Base-by-base conservation (phyloP, 92 coral and sea anemone genomes). In the Scolanthus callimorphus region DNA sequence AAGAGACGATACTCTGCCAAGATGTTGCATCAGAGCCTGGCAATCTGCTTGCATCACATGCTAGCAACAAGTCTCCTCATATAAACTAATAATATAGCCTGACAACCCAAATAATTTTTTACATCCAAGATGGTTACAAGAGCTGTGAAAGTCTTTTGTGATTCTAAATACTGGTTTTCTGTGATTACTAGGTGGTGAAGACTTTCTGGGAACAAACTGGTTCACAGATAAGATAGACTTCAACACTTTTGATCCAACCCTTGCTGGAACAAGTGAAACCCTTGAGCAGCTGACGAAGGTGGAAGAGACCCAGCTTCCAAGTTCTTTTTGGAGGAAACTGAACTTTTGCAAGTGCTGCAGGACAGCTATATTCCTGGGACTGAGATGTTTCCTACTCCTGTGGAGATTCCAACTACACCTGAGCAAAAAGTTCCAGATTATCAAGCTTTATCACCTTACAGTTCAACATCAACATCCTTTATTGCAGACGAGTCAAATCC, bases 171-270 rank as follows among this genome's bases (percentile, higher is more conserved):
- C 15, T 34, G 43, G 43, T 29, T 64, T 25, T 49, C 24, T 19
- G 2, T 52, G 6, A 34, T 56, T 64, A 57, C 23, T 54, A 88
- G 99, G 73, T 70, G 70, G 85, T 8, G 74, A 43, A 34, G 70
- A 75, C 27, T 63, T 84, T 44, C 60, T 85, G 62, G 88, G 81
- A 41, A 41, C 65, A 29, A 87, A 83, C 49, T 94, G 99, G 99
- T 77, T 94, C 86, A 94, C 96, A n/a, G 80, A 90, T 28, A 94
- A 84, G 83, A 57, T 88, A 39, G 90, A 94, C 57, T 84, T 94
- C 45, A 37, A 28, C 44, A 57, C 31, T 43, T 53, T 62, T 38
- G 90, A 77, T 21, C 69, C 83, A 46, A 28, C 73, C 25, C 52
- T 74, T 58, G 53, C 31, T 28, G 52, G 20, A 12, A 65, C 73